Evolutionary conservation across 2,888 invertebrate genomes (phyloP).

Genomic region (Branchipolynoe longqiensis): DNA sequence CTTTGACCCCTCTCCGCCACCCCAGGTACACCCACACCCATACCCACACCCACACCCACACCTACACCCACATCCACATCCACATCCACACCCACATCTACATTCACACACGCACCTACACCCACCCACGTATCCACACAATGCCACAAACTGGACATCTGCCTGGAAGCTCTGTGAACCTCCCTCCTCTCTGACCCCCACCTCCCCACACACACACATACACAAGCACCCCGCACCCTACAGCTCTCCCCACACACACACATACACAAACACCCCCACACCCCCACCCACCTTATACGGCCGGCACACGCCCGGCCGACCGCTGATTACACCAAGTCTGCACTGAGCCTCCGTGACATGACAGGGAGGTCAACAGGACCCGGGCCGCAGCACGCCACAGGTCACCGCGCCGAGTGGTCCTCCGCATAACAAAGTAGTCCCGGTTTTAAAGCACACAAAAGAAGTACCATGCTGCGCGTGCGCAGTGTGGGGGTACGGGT

Average conservation of each 20-base stretch:
- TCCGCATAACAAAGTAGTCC: slow-evolving; percentile 12
- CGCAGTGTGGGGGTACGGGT: too few species aligned
- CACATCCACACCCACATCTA: too few species aligned
- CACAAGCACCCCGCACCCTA: background rate
- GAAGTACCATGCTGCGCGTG: too few species aligned
- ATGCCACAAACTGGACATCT: too few species aligned
- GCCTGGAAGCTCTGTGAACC: too few species aligned
- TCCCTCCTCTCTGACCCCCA: background rate
- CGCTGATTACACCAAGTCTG: background rate
- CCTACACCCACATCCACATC: too few species aligned
- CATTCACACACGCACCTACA: too few species aligned
- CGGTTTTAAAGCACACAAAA: background rate
- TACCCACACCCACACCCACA: too few species aligned
- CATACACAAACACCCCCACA: background rate
- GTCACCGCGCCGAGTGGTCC: background rate
- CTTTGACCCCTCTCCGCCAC: too few species aligned
- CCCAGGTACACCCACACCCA: too few species aligned
- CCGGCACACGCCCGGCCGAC: background rate
- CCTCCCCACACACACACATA: background rate
- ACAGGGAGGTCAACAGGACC: background rate
- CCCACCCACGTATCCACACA: too few species aligned
- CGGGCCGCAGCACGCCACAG: background rate
- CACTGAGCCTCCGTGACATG: background rate
- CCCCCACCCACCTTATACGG: too few species aligned
- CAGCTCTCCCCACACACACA: background rate